A percentile compares a stretch with the other conserved stretches of the same genome.
These are phyloP conservation scores for Habrosyne pyritoides DNA, from an alignment of 2,888 invertebrate genomes.

Conservation along the genomic window DNA sequence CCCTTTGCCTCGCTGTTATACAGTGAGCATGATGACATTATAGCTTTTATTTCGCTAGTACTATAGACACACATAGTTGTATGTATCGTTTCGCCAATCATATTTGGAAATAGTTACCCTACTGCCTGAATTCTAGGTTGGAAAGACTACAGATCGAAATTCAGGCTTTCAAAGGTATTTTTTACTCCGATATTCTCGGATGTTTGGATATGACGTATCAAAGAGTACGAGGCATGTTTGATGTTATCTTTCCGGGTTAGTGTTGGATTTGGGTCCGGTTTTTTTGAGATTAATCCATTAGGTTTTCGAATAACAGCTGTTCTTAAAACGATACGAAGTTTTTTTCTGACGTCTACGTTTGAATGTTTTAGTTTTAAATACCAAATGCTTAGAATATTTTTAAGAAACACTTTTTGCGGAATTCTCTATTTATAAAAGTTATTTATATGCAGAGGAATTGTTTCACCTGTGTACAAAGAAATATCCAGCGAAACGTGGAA, in stretches of 20 bases:
- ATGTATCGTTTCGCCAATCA: neutral
- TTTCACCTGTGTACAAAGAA: neutral
- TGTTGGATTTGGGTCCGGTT: neutral
- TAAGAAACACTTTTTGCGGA: neutral
- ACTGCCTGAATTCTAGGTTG: neutral
- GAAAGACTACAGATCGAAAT: neutral
- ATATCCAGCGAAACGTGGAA: neutral
- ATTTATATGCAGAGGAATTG: neutral
- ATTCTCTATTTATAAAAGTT: too few relatives aligned
- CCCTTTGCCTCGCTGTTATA: conserved; percentile 11
- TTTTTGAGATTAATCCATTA: neutral
- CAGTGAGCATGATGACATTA: neutral
- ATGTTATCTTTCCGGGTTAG: neutral
- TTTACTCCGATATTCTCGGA: neutral
- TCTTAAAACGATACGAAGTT: neutral
- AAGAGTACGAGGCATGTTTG: neutral
- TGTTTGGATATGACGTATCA: neutral
- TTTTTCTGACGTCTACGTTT: too few relatives aligned
- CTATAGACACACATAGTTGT: neutral
- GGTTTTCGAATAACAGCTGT: neutral
- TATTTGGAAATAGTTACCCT: neutral
- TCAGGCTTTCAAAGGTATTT: neutral
- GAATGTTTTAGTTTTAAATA: too few relatives aligned
- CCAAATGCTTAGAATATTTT: neutral
- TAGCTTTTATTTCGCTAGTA: neutral